A percentile compares a stretch with the other conserved stretches of the same genome.
These are phyloP conservation scores for Samia ricini DNA, from an alignment of 1,140 invertebrate genomes.

Conservation along the genomic window DNA sequence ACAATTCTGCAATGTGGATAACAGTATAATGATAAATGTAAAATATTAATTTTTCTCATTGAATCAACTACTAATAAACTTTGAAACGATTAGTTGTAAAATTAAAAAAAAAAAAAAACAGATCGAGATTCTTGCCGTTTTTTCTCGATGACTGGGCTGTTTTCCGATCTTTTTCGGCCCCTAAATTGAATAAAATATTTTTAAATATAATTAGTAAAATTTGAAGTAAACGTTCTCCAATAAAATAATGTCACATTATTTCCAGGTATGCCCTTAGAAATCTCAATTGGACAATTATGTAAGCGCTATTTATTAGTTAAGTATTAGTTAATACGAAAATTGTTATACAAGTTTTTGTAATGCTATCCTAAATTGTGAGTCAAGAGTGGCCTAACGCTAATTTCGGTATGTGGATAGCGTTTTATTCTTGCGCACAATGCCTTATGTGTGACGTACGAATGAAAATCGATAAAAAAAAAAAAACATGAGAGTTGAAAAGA, in stretches of 20 bases:
- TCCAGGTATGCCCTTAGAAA: slow-evolving; percentile 50
- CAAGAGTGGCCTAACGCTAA: slow-evolving; percentile 53
- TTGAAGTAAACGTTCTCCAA: background rate
- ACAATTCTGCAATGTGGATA: too few species aligned
- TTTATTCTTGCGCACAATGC: background rate
- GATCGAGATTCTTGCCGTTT: too few species aligned
- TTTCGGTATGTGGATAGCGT: slow-evolving; percentile 32
- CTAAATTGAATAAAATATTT: too few species aligned
- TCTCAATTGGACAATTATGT: slow-evolving; percentile 58
- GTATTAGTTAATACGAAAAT: slow-evolving; percentile 50
- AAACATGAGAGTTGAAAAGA: background rate
- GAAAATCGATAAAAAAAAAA: background rate
- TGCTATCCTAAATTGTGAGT: slow-evolving; percentile 47
- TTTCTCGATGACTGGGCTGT: too few species aligned
- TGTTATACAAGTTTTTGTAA: slow-evolving; percentile 44
- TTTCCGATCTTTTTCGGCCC: too few species aligned
- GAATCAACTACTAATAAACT: too few species aligned
- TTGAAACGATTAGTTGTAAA: too few species aligned
- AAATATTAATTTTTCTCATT: too few species aligned
- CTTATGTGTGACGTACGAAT: background rate
- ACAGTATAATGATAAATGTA: too few species aligned
- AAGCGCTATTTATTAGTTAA: slow-evolving; percentile 64
- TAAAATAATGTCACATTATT: slow-evolving; percentile 18
- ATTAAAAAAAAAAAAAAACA: too few species aligned
- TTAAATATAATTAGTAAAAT: background rate